These are phyloP conservation scores for Haplochromis burtoni DNA, from an alignment of 2,113 vertebrate genomes.

Conservation along the genomic window DNA sequence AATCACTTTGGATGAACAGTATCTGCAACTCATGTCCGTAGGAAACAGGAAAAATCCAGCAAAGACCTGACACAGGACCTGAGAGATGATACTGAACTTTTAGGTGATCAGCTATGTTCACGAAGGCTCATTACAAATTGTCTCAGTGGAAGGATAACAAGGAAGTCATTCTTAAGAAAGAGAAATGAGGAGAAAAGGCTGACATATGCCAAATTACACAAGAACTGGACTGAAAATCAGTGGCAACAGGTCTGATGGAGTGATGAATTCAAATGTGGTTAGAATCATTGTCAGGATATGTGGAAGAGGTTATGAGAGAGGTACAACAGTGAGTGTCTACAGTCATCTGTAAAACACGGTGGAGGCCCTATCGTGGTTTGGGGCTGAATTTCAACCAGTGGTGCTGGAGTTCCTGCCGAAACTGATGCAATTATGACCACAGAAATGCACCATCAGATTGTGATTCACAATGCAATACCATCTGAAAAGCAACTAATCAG, in stretches of 20 bases:
- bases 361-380: background rate
- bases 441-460: background rate
- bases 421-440: background rate
- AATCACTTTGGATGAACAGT: background rate
- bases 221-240: background rate
- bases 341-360: background rate
- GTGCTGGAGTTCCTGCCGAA: rapidly evolving
- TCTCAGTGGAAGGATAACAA: background rate
- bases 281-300: rapidly evolving
- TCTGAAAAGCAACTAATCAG: background rate
- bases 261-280: background rate
- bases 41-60: background rate
- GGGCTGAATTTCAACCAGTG: background rate
- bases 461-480: background rate
- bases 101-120: background rate
- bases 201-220: background rate
- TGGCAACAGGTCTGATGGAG: background rate
- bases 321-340: background rate
- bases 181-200: background rate
- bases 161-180: background rate
- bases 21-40: background rate
- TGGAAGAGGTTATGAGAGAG: background rate
- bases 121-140: background rate
- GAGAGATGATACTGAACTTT: background rate
- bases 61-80: background rate